phyloP scores from a whole-genome alignment of 2,797 vertebrate species.

The Onychomys arenicola region DNA sequence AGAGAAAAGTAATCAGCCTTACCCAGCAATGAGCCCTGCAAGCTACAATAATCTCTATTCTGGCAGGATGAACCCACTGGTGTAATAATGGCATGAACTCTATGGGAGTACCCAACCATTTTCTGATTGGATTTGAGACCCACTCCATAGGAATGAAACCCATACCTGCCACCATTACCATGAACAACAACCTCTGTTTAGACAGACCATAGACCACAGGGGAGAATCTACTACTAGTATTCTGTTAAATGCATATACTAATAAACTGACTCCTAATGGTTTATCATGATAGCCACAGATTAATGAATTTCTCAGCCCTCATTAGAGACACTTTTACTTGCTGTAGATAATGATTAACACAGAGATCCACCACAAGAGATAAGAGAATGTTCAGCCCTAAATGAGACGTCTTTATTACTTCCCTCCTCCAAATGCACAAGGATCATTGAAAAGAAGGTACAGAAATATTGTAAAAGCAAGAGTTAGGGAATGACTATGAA shows the following conservation, averaged over 20 bases:
- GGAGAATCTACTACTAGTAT: background rate
- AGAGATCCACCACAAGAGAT: background rate
- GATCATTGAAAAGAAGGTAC: background rate
- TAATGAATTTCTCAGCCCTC: background rate
- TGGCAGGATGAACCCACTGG: background rate
- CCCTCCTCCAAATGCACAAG: background rate
- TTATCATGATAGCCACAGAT: background rate
- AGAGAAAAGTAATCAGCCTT: background rate
- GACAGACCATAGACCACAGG: background rate
- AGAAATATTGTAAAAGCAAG: background rate
- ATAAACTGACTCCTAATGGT: background rate
- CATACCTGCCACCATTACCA: background rate
- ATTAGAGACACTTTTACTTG: background rate
- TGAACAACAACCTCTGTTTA: background rate
- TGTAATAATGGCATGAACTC: background rate
- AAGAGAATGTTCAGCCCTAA: background rate
- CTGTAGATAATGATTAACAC: background rate
- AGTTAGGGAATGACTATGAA: background rate
- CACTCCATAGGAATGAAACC: background rate
- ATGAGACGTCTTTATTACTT: background rate
- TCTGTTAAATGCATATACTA: background rate
- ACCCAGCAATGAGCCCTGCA: background rate
- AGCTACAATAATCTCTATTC: background rate
- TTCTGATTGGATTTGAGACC: background rate
- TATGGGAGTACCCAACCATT: background rate